A percentile compares a stretch with the other conserved stretches of the same genome.
Evolutionary conservation across 2,113 vertebrate species (phyloP).

Genomic region (Dicentrarchus labrax): DNA sequence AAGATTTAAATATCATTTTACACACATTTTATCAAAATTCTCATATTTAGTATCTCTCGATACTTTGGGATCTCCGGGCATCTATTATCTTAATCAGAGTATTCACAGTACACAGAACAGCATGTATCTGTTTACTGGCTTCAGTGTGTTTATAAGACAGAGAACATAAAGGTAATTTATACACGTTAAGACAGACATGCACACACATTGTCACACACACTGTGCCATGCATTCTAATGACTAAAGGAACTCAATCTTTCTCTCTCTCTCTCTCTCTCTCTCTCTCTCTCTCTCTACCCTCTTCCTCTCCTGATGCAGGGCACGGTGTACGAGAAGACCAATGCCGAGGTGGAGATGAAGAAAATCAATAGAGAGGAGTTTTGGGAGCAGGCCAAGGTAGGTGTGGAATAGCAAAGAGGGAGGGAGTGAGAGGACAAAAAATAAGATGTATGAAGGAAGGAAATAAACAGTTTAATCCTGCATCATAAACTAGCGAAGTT

Average conservation of each 20-base stretch:
- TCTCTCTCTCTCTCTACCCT: not conserved
- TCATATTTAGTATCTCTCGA: not conserved
- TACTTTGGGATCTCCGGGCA: too few species aligned
- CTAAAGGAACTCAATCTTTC: too few species aligned
- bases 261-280: not conserved
- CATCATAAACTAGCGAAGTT: not conserved
- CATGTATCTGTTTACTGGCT: not conserved
- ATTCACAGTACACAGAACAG: not conserved
- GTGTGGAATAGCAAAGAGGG: not conserved
- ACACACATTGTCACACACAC: not conserved
- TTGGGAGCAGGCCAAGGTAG: conserved; percentile 98
- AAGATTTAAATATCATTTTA: too few species aligned
- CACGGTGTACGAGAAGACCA: conserved; percentile 95
- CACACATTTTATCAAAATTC: not conserved
- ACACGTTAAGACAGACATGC: too few species aligned
- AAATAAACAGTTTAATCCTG: not conserved
- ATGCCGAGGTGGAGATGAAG: conserved; percentile 98
- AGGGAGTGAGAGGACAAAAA: not conserved
- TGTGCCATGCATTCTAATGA: too few species aligned
- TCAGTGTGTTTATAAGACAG: not conserved
- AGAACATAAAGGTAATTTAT: not conserved
- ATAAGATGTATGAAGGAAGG: not conserved
- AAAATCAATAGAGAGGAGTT: conserved; percentile 98
- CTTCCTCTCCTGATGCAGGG: conserved; percentile 83
- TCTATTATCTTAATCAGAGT: not conserved